A percentile compares a stretch with the other conserved stretches of the same genome.
These are phyloP conservation scores for Microdon myrmicae DNA, from an alignment of 2,888 invertebrate genomes.

Conservation along the genomic window DNA sequence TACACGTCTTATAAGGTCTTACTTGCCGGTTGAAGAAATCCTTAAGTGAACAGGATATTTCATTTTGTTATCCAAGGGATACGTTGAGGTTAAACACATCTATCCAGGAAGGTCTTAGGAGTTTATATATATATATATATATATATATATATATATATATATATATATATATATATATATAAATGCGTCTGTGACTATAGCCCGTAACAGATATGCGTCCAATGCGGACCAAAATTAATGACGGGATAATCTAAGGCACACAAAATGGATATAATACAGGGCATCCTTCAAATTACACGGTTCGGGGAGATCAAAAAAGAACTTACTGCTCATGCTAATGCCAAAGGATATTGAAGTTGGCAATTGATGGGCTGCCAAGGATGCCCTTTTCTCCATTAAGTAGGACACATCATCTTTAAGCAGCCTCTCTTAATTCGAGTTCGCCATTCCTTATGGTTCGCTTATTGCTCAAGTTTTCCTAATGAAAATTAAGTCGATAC, in stretches of 20 bases:
- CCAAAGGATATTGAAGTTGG: constrained; percentile 7
- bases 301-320: constrained; percentile 44
- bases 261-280: too few species aligned
- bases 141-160: not conserved
- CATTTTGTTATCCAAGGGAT: constrained; percentile 9
- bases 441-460: constrained; percentile 2
- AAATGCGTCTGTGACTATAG: too few species aligned
- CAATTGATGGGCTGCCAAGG: constrained; percentile 24
- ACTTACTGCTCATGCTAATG: constrained; percentile 19
- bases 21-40: constrained; percentile 44
- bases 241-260: constrained; percentile 24
- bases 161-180: too few species aligned
- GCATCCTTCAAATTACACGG: constrained; percentile 42
- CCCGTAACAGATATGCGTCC: too few species aligned
- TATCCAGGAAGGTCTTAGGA: not conserved
- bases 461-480: constrained; percentile 11
- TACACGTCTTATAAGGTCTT: constrained; percentile 19
- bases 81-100: too few species aligned
- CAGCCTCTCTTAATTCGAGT: constrained; percentile 32
- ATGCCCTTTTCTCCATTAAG: constrained; percentile 45
- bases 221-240: constrained; percentile 32
- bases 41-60: constrained; percentile 35
- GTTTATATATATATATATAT: constrained; percentile 4
- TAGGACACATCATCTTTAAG: constrained; percentile 29
- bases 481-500: constrained; percentile 12